Evolutionary conservation across 1,140 invertebrate species (phyloP), one percentile per base, ranked within the genome.

Genomic region (Parasteatoda tepidariorum): DNA sequence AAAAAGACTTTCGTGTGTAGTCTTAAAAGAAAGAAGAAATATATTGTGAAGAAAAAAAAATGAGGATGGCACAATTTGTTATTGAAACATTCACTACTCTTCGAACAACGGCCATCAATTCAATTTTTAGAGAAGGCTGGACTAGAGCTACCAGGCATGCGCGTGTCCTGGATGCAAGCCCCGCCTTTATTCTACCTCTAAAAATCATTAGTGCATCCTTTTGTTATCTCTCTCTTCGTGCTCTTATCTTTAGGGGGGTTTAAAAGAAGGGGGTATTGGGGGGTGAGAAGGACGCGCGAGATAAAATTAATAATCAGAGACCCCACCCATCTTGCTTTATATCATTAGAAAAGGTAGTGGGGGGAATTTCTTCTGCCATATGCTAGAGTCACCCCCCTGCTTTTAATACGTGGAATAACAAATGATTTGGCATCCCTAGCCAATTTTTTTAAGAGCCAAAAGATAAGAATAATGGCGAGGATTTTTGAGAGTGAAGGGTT

Each of bases 281-380:
- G 33, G 26, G 75, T 33, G 31, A 24, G 55, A 41, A 33, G 5
- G 18, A 4, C 64, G 24, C 31, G 24, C 15, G 67, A 82, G 78
- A 82, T 82, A 82, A 82, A 82, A 82, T 82, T 82, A 82, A 82
- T 82, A 82, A 82, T 82, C 78, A 82, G 66, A 28, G 48, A 41
- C 66, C 66, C 67, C 78, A 41, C 78, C 78, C 78, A 2, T 59
- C 71, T 61, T 55, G 78, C 31, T 70, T 82, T 82, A 82, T 82
- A 82, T 82, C 78, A 82, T 82, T 82, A 82, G 78, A 28, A 66
- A 33, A n/a, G 71, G 48, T 54, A 61, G 6, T 33, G 73, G 24
- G 22, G 31, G 73, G 31, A 57, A 33, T 55, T 73, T 66, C 31
- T 66, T 24, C 22, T 4, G 54, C 71, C 57, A 28, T 15, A 73